Base-by-base conservation (phyloP, 1,140 invertebrate species). In the Saccostrea cuccullata region DNA sequence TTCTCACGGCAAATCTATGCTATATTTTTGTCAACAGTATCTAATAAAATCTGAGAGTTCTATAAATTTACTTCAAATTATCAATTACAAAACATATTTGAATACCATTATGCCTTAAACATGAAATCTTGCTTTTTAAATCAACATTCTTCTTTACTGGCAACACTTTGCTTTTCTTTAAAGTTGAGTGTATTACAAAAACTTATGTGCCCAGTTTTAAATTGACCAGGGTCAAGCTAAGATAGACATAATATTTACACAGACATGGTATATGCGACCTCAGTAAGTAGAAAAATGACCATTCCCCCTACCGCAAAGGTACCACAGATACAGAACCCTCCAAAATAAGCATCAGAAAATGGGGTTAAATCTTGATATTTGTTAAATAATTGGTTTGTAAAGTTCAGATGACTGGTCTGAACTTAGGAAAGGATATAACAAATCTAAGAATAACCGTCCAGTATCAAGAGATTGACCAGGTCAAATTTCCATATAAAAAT, bases 401-500 rank as follows among this genome's bases (percentile, higher is more conserved):
- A 30, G 26, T 26, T 26, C 70, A 77, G 23, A 77, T 77, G 70
- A 77, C 70, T 77, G 6, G 67, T 30, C 30, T 77, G 70, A 77
- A 77, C 70, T 77, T 77, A 77, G 12, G 70, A 77, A 36, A 77
- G 70, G 26, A 77, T 77, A 77, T 30, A 77, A 77, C 26, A 77
- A 36, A 77, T 77, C 70, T 36, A 77, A 77, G 26, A 77, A 77
- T 77, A 77, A 77, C 70, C 70, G 11, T 13, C 70, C 26, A 30
- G 26, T 77, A 77, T 77, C 70, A 77, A 77, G 70, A 77, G n/a
- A 77, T 77, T 77, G 70, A 77, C 70, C 70, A 30, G 70, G 70
- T 77, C 70, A 77, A 30, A 30, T 26, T 77, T 26, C 70, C 70
- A 77, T 30, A 77, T 77, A 77, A 77, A 36, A 77, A 77, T 77